Base-by-base conservation (phyloP, 2,888 invertebrate genomes). In the Hypena proboscidalis region DNA sequence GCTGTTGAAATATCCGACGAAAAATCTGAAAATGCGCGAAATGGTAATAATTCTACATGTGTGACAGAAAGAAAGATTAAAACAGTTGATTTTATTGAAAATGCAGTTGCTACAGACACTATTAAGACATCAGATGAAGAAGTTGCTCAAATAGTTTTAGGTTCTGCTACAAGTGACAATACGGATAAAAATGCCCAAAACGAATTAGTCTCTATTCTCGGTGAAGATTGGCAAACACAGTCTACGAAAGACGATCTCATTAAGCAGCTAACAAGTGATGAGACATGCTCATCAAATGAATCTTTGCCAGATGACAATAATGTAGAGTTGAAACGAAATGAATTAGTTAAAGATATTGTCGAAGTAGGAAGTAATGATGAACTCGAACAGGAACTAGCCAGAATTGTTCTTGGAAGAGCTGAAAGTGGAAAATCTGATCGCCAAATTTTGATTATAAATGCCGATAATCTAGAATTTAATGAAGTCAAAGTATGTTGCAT, bases 401-500 rank as follows among this genome's bases (percentile, higher is more conserved):
- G 34, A 20, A 39, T 45, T 9, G 38, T 34, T 23, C 22, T 39
- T 20, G 38, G 11, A n/a, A 17, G 6, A 2, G 3, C 17, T 4
- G 19, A 23, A 3, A 2, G 11, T 7, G 26, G 17, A 17, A 30
- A 39, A n/a, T 11, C 26, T n/a, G 27, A 22, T 1, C 14, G 34
- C 7, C 38, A 47, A 32, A 42, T 47, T 20, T 20, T 41, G 23
- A 33, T 36, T 5, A 34, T 45, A 19, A 22, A 46, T 8, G 20
- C 38, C 4, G 44, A 39, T 11, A 34, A 33, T 9, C 20, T 34
- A 20, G 38, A 29, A 7, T 29, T 34, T 13, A 22, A 39, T 15
- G 44, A 44, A 29, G 11, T 37, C 39, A 66, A 69, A 39, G 57
- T 66, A 15, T 57, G 47, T 52, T 44, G 37, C 10, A 38, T 44